Evolutionary conservation across 2,113 vertebrate species (phyloP).

Genomic region (Paramisgurnus dabryanus): DNA sequence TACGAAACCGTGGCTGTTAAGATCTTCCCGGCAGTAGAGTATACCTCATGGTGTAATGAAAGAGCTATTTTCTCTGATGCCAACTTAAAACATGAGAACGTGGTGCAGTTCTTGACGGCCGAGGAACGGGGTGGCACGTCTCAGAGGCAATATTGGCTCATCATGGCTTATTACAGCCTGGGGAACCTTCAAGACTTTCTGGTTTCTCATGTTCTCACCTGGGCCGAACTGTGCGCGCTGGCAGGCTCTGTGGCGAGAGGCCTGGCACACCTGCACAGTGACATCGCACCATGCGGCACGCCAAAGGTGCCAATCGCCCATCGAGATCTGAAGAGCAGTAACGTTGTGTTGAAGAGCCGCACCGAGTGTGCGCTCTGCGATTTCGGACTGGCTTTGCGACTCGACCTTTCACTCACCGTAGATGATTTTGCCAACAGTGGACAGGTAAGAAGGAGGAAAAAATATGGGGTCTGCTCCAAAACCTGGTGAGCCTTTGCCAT

Average conservation of each 20-base stretch:
- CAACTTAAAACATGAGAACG: constrained; percentile 81
- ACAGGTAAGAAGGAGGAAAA: constrained; percentile 71
- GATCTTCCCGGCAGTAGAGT: constrained; percentile 84
- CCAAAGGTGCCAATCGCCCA: constrained; percentile 86
- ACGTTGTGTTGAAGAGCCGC: constrained; percentile 82
- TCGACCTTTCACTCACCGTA: constrained; percentile 81
- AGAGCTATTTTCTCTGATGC: constrained; percentile 80
- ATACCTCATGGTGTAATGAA: constrained; percentile 85
- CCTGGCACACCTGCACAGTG: constrained; percentile 85
- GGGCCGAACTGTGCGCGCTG: constrained; percentile 81
- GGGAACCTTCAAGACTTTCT: constrained; percentile 91
- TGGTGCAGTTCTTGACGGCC: constrained; percentile 82
- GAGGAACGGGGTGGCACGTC: constrained; percentile 70
- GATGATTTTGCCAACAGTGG: constrained; percentile 90
- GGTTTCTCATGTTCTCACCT: constrained; percentile 76
- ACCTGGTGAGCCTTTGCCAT: no score
- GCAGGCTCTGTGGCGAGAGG: constrained; percentile 80
- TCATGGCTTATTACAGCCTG: constrained; percentile 82
- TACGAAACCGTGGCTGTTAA: constrained; percentile 85
- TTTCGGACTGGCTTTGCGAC: constrained; percentile 84
- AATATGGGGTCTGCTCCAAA: neutral
- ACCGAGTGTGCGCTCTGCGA: constrained; percentile 84
- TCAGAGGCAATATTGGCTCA: constrained; percentile 85
- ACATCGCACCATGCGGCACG: constrained; percentile 74
- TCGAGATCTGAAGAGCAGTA: constrained; percentile 88